Evolutionary conservation across 2,113 vertebrate genomes (phyloP), one percentile per base, ranked within the genome.

Genomic region (Polypterus senegalus): DNA sequence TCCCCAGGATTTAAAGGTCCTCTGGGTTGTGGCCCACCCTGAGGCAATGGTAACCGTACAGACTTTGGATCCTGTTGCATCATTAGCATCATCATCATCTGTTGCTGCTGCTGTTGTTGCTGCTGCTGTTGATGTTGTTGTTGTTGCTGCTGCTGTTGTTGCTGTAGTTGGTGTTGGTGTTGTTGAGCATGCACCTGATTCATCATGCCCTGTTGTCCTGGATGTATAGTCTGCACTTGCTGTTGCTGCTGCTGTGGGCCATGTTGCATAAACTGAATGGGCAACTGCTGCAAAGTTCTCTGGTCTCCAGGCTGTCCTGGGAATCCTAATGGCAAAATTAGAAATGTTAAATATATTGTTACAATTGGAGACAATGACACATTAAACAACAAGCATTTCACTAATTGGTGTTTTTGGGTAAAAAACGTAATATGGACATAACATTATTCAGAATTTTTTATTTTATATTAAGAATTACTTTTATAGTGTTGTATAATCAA

Each of bases 41-140:
- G 88, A 27, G 92, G 83, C 8, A 92, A 79, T 6, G 92, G 86
- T 78, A 95, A 89, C 67, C 92, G 88, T 74, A 81, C 79, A 1
- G 86, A 76, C 63, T 89, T 89, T 59, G 85, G 86, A 59, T 98
- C 94, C 72, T 97, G 93, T 58, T 87, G 93, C 87, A 96, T 92
- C 88, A 97, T 94, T 45, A 97, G 72, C 90, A 97, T 91, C 91
- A 97, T 91, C 87, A 96, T 91, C 91, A 94, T 92, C 64, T 95
- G 91, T 56, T 92, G 89, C 9, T 91, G 89, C 44, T 92, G 86
- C 3, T 86, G 88, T 69, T 78, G 89, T 0, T 88, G 86, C 5
- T 91, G 91, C 1, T 86, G 73, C 6, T 86, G 79, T 5, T 77
- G 74, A 67, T 86, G 73, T 59, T 85, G 73, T 74, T 86, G 84